Conservation (phyloP, 2,113 vertebrate species). For the Girardinichthys multiradiatus region DNA sequence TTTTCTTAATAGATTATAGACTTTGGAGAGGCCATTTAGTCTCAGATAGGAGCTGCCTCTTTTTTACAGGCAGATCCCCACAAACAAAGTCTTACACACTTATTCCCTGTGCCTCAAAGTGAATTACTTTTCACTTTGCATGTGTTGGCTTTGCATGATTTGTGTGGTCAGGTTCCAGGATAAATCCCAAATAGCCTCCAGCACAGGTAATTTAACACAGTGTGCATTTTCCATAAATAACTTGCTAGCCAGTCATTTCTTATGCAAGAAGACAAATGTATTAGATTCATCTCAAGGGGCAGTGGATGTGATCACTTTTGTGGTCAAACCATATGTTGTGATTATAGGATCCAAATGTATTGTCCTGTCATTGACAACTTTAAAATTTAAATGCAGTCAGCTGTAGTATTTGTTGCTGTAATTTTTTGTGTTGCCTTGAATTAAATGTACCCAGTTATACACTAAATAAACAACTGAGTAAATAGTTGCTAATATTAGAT, state of each 20-base stretch:
- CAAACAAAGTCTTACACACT: conserved; percentile 41
- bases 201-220: conserved; percentile 82
- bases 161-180: conserved; percentile 77
- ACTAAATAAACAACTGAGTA: neutral
- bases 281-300: conserved; percentile 78
- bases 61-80: conserved; percentile 21
- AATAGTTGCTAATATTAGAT: neutral
- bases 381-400: conserved; percentile 18
- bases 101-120: conserved; percentile 41
- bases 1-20: conserved; percentile 49
- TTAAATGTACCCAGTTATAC: neutral
- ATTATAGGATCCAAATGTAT: conserved; percentile 78
- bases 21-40: conserved; percentile 50
- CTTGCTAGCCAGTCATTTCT: conserved; percentile 83
- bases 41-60: conserved; percentile 55
- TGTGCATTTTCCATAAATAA: conserved; percentile 87
- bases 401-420: neutral
- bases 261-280: conserved; percentile 81
- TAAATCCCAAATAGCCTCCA: conserved; percentile 77
- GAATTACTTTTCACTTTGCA: conserved; percentile 71
- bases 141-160: conserved; percentile 76
- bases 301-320: conserved; percentile 77
- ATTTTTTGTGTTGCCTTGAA: neutral
- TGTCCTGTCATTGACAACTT: conserved; percentile 61
- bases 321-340: conserved; percentile 83